Conservation (phyloP, 2,888 invertebrate species). For the Chrysina gloriosa region DNA sequence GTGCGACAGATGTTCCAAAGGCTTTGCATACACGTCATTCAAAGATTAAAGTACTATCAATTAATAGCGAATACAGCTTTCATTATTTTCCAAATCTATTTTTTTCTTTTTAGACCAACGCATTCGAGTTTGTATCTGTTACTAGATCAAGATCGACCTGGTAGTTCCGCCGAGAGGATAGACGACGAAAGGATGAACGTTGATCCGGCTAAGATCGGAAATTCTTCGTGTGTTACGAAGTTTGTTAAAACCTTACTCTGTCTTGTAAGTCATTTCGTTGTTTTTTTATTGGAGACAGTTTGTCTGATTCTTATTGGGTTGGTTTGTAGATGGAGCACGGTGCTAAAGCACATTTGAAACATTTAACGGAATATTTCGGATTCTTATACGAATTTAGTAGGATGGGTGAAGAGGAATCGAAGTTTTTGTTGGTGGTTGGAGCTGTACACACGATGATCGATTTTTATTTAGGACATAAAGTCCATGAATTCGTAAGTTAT, state of each 20-base stretch:
- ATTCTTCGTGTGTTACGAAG: conserved; percentile 90
- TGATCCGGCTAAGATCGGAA: conserved; percentile 71
- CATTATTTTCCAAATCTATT: background rate
- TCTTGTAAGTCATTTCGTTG: conserved; percentile 69
- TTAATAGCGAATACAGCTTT: conserved; percentile 45
- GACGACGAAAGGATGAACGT: conserved; percentile 66
- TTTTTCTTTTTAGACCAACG: conserved; percentile 62
- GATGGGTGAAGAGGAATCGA: conserved; percentile 93
- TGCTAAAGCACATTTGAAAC: conserved; percentile 86
- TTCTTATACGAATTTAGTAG: conserved; percentile 93
- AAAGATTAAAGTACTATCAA: conserved; percentile 78
- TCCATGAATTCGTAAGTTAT: conserved; percentile 74
- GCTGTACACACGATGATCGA: conserved; percentile 91
- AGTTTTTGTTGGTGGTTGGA: conserved; percentile 86
- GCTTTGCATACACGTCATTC: conserved; percentile 94
- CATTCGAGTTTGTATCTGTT: conserved; percentile 74
- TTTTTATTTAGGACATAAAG: conserved; percentile 90
- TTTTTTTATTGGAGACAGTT: background rate
- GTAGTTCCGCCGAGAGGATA: conserved; percentile 33
- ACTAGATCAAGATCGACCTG: conserved; percentile 64
- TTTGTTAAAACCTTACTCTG: conserved; percentile 90
- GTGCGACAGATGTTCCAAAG: conserved; percentile 97
- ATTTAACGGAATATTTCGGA: conserved; percentile 93
- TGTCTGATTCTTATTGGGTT: background rate
- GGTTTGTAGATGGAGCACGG: conserved; percentile 79